Conservation (phyloP, 92 coral and sea anemone genomes). For the Umimayanthus chanpuru region DNA sequence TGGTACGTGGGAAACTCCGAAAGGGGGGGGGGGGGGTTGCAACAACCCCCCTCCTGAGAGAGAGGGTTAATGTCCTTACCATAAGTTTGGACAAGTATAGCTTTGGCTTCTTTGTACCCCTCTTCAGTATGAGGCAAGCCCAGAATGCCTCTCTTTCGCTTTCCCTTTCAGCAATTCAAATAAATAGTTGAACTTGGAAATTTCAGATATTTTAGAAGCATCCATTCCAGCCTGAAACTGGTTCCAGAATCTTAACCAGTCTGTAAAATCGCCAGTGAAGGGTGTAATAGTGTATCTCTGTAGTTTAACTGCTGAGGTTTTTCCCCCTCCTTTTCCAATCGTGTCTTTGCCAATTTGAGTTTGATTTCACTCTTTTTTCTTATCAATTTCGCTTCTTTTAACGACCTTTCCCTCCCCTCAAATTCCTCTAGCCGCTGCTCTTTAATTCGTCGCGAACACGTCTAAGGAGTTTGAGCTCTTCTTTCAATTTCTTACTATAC, state of each 20-base stretch:
- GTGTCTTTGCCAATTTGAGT: conserved; percentile 28
- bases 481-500: conserved; percentile 7
- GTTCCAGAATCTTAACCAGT: conserved; percentile 66
- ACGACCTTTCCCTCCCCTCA: conserved; percentile 14
- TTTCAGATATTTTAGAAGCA: conserved; percentile 43
- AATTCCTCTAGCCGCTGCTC: conserved; percentile 22
- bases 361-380: conserved; percentile 48
- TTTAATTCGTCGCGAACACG: conserved; percentile 39
- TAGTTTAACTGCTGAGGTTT: conserved; percentile 49
- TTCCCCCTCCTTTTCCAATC: background rate
- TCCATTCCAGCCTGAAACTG: conserved; percentile 66
- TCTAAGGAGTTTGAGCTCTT: conserved; percentile 41
- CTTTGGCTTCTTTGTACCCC: conserved; percentile 57
- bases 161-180: conserved; percentile 48
- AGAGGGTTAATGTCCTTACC: conserved; percentile 62
- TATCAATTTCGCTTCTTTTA: conserved; percentile 48
- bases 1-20: too few relatives aligned
- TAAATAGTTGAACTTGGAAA: conserved; percentile 52
- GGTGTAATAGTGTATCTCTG: conserved; percentile 64
- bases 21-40: too few relatives aligned
- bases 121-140: conserved; percentile 58
- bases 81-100: conserved; percentile 42
- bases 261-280: conserved; percentile 57
- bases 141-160: conserved; percentile 42
- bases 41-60: too few relatives aligned